These are phyloP conservation scores for Ormyrus nitidulus DNA, from an alignment of 2,888 invertebrate genomes.

Conservation along the genomic window DNA sequence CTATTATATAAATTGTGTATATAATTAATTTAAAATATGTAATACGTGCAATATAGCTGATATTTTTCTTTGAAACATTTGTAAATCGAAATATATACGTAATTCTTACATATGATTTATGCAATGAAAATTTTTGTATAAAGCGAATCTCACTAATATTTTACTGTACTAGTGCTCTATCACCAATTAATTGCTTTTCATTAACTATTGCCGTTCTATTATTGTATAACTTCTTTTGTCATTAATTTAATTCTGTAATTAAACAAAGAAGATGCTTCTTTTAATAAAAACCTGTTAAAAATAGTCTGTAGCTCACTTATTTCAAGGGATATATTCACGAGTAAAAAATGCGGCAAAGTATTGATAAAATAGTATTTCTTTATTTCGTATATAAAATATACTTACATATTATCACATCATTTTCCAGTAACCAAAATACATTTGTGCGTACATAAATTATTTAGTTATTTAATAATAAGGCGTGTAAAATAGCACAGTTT, in stretches of 20 bases:
- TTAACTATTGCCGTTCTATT: too few species aligned
- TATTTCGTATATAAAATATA: constrained; percentile 44
- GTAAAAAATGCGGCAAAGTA: background rate
- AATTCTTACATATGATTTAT: too few species aligned
- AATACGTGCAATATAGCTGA: constrained; percentile 15
- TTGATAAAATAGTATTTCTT: constrained; percentile 51
- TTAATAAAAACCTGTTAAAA: constrained; percentile 51
- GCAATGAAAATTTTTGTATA: too few species aligned
- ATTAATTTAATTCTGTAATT: constrained; percentile 33
- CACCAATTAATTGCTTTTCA: too few species aligned
- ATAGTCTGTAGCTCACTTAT: background rate
- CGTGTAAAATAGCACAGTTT: constrained; percentile 12
- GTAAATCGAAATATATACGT: too few species aligned
- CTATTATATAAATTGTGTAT: constrained; percentile 29
- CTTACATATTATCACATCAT: constrained; percentile 52
- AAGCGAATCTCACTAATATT: too few species aligned
- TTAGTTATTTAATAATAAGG: constrained; percentile 16
- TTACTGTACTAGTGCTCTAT: too few species aligned
- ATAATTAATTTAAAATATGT: constrained; percentile 35
- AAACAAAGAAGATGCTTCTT: constrained; percentile 42
- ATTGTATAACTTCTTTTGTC: background rate
- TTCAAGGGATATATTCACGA: background rate
- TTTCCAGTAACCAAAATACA: constrained; percentile 52
- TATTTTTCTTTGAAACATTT: too few species aligned
- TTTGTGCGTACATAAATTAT: constrained; percentile 19